Base-by-base conservation (phyloP, 30 jellyfish, hydroid and myxozoan species). In the Hydractinia symbiolongicarpus region DNA sequence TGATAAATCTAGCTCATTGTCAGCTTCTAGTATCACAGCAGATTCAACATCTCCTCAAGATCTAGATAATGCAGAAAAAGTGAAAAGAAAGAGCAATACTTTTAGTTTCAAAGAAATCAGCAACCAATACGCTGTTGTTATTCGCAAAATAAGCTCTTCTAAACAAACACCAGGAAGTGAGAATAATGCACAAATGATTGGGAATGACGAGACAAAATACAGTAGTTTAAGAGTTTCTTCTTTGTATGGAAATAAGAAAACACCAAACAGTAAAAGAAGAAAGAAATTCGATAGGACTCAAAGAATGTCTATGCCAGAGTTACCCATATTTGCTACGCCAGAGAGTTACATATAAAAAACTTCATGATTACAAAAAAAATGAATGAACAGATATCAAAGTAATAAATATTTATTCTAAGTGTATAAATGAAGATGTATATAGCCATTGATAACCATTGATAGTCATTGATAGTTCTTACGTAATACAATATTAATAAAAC, bases 271-370 rank as follows among this genome's bases (percentile, higher is more conserved):
- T 6, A 64, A 64, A 7, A 7, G 74, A 13, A 64, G 74, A 13
- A 64, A 51, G 40, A 64, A 64, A 51, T 64, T 64, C 7, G 40
- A n/a, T 64, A 44, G 74, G 7, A 64, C 9, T 64, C 74, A 64
- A 64, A 44, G 74, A 7, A 64, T 64, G 74, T 64, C 74, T 51
- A 64, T 64, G 74, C 74, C 74, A n/a, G 74, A 64, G 17, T 51
- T 64, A 9, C 40, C 74, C 19, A 9, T 64, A 7, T n/a, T 64
- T 44, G 74, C 19, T 13, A n/a, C 74, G 7, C 74, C 74, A 7
- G 74, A 64, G 40, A 64, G 74, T 13, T 64, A 64, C 40, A 64
- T 64, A 64, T 64, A 64, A n/a, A n/a, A n/a, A n/a, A n/a, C n/a
- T n/a, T n/a, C n/a, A n/a, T n/a, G n/a, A n/a, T n/a, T n/a, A n/a